phyloP scores from a whole-genome alignment of 2,113 vertebrate species.

The Anolis carolinensis region DNA sequence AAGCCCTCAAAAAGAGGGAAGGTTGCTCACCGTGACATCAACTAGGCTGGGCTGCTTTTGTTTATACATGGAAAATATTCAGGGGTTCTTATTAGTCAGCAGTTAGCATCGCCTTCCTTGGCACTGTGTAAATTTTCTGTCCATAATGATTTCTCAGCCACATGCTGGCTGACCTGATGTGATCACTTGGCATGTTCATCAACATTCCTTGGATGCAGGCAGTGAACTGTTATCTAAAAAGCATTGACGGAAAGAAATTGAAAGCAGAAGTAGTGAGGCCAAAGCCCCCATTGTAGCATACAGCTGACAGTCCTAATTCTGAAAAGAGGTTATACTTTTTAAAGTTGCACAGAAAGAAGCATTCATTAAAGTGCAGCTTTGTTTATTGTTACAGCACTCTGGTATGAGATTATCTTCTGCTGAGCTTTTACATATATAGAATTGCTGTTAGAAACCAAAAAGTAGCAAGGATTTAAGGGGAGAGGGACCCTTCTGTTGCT shows the following conservation, averaged over 20 bases:
- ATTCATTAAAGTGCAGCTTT: neutral
- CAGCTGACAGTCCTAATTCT: neutral
- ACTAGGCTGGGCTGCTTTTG: neutral
- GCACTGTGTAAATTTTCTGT: neutral
- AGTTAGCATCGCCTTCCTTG: neutral
- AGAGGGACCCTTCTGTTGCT: neutral
- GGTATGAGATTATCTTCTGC: neutral
- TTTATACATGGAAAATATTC: neutral
- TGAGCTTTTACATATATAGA: neutral
- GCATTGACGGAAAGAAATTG: neutral
- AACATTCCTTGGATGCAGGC: neutral
- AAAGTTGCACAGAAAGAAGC: neutral
- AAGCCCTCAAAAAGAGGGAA: too few species aligned
- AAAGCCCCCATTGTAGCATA: neutral
- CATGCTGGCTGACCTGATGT: neutral
- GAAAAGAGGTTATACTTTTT: neutral
- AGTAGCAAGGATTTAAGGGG: neutral
- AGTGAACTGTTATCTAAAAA: neutral
- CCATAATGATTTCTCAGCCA: neutral
- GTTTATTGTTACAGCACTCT: neutral
- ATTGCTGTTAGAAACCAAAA: neutral
- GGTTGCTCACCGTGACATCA: too few species aligned
- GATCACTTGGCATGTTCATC: neutral
- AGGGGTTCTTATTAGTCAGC: neutral
- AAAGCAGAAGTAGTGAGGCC: neutral